Percentiles rank a stretch among this genome's conserved stretches.
Evolutionary conservation across 2,113 vertebrate genomes (phyloP).

Genomic region (Fukomys damarensis): DNA sequence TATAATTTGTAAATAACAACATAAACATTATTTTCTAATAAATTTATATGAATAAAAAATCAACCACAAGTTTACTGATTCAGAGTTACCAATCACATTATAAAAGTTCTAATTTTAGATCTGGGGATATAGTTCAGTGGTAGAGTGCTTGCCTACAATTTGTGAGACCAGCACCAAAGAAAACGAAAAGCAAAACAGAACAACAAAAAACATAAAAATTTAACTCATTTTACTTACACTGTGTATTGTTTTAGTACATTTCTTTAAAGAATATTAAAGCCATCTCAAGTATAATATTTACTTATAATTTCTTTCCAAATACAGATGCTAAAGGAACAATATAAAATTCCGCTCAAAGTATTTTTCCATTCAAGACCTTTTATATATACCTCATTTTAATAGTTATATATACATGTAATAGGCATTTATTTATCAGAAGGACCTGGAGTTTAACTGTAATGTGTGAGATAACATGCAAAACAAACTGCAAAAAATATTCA

Average conservation of each 20-base stretch:
- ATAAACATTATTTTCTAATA: slow-evolving; percentile 43
- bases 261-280: not conserved
- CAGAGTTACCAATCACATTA: not conserved
- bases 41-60: not conserved
- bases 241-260: slow-evolving; percentile 16
- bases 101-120: not conserved
- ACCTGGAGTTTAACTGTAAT: not conserved
- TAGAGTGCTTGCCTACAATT: not conserved
- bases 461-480: not conserved
- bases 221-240: not conserved
- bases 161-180: not conserved
- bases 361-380: not conserved
- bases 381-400: slow-evolving; percentile 5
- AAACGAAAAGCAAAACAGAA: not conserved
- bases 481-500: slow-evolving; percentile 24
- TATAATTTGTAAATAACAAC: not conserved
- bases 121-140: not conserved
- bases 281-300: not conserved
- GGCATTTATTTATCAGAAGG: not conserved
- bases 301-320: slow-evolving; percentile 15
- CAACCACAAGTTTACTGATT: not conserved
- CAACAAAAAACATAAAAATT: not conserved
- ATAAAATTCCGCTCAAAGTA: not conserved
- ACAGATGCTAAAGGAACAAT: not conserved
- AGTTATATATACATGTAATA: not conserved